Percentiles rank a stretch among this genome's conserved stretches.
phyloP scores from a whole-genome alignment of 2,113 vertebrate species.

The Penelope pileata region DNA sequence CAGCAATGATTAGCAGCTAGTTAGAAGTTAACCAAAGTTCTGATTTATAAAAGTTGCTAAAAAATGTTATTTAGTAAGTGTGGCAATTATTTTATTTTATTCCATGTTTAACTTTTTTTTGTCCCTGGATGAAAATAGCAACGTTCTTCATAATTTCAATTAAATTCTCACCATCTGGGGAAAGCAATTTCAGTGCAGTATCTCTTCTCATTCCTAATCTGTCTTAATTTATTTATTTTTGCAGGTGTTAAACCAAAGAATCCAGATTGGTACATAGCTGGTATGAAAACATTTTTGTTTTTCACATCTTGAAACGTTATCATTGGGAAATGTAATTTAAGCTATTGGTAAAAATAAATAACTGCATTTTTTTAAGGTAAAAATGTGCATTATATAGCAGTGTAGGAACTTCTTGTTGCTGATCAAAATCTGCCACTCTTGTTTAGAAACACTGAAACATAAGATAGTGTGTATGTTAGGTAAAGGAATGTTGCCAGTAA shows the following conservation, averaged over 20 bases:
- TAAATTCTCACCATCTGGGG: background rate
- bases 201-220: background rate
- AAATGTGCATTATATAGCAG: background rate
- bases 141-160: background rate
- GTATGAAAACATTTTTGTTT: slow-evolving; percentile 78
- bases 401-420: background rate
- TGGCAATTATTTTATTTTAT: background rate
- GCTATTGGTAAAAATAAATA: background rate
- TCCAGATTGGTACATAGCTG: slow-evolving; percentile 87
- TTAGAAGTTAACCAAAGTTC: background rate
- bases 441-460: background rate
- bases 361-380: background rate
- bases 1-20: background rate
- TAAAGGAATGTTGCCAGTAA: background rate
- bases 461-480: background rate
- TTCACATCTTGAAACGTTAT: background rate
- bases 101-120: background rate
- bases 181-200: background rate
- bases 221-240: slow-evolving; percentile 32
- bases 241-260: slow-evolving; percentile 85
- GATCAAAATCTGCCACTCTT: background rate
- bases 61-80: background rate
- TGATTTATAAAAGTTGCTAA: background rate
- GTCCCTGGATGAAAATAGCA: background rate
- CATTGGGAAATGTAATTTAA: background rate